Evolutionary conservation across 2,888 invertebrate species (phyloP).

Genomic region (Drosophila neonasuta): DNA sequence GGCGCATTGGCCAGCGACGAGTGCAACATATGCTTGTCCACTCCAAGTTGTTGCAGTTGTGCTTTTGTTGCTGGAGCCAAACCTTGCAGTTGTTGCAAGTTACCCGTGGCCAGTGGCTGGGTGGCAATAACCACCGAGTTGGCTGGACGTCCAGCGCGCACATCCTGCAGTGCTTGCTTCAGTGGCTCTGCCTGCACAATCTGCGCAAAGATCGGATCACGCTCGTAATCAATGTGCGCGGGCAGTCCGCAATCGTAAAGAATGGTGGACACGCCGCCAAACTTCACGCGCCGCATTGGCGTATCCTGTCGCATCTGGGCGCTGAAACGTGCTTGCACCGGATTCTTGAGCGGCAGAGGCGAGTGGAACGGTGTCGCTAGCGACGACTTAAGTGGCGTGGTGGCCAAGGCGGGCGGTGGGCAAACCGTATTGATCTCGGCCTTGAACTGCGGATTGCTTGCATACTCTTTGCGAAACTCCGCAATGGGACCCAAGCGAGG

Average conservation of each 20-base stretch:
- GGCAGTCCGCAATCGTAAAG: conserved; percentile 79
- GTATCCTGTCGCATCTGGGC: conserved; percentile 81
- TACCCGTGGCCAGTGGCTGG: conserved; percentile 46
- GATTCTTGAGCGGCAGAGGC: conserved; percentile 77
- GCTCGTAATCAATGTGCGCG: conserved; percentile 78
- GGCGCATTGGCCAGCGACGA: conserved; percentile 85
- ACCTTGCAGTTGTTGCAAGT: conserved; percentile 82
- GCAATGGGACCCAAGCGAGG: conserved; percentile 85
- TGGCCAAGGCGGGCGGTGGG: conserved; percentile 35
- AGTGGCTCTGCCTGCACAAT: conserved; percentile 79
- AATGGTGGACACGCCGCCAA: conserved; percentile 76
- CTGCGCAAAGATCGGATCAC: conserved; percentile 79
- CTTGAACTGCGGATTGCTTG: conserved; percentile 84
- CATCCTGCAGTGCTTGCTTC: conserved; percentile 70
- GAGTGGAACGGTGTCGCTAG: conserved; percentile 75
- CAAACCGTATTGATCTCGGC: conserved; percentile 84
- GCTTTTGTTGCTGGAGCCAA: conserved; percentile 82
- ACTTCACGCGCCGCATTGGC: conserved; percentile 81
- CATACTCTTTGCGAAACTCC: conserved; percentile 85
- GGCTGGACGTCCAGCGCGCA: conserved; percentile 43
- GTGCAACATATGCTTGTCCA: conserved; percentile 84
- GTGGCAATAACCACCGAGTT: conserved; percentile 50
- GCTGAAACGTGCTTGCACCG: conserved; percentile 71
- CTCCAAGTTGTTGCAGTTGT: conserved; percentile 84
- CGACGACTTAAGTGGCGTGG: conserved; percentile 49